phyloP scores from a whole-genome alignment of 2,797 vertebrate genomes.

The Coranthus polyacanthus region DNA sequence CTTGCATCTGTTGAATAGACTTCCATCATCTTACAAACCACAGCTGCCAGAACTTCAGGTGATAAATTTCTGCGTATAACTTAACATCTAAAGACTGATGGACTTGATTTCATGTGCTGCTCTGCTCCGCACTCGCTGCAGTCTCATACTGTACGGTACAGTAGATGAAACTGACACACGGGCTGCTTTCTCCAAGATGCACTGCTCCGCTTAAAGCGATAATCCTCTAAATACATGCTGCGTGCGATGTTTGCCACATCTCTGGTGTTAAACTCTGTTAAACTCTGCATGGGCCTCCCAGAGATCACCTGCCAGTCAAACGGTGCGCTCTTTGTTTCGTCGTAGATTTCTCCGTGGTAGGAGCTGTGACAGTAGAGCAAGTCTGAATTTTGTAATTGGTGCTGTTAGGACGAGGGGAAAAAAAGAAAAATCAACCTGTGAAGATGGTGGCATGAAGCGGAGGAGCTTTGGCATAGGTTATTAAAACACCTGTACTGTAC shows the following conservation, averaged over 20 bases:
- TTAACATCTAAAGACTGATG: slow-evolving; percentile 40
- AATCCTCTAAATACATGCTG: slow-evolving; percentile 2
- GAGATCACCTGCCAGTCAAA: not conserved
- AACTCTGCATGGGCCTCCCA: not conserved
- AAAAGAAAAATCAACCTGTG: no score
- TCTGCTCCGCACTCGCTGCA: no score
- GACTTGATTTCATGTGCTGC: slow-evolving; percentile 42
- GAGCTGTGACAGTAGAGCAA: not conserved
- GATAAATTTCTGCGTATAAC: slow-evolving; percentile 33
- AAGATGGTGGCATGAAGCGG: no score
- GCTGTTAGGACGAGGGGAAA: no score
- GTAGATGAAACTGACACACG: not conserved
- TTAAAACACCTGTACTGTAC: no score
- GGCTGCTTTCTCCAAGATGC: not conserved
- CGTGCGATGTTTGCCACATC: not conserved
- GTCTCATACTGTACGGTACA: not conserved
- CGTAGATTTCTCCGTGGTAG: not conserved
- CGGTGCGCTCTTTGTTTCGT: not conserved
- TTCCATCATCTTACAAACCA: slow-evolving; percentile 47
- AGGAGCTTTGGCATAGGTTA: no score
- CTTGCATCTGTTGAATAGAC: slow-evolving; percentile 43
- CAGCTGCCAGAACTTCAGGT: slow-evolving; percentile 18
- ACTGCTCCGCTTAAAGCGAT: not conserved
- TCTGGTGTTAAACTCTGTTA: not conserved
- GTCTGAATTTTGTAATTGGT: not conserved